A percentile compares a stretch with the other conserved stretches of the same genome.
Evolutionary conservation across 2,888 invertebrate species (phyloP).

Genomic region (Parnassius apollo): DNA sequence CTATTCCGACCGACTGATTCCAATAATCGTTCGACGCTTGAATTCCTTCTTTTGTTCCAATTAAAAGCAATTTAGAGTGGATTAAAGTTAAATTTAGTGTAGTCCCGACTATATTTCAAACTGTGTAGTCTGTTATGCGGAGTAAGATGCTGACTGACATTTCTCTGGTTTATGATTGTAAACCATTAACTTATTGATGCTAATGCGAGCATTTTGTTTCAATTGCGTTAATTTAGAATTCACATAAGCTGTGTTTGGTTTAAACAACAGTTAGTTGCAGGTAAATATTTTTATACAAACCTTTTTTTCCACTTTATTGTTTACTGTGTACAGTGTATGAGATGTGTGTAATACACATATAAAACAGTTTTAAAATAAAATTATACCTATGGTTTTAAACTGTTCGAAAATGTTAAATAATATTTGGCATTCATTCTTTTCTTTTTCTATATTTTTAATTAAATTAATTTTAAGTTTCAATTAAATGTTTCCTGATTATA

Average conservation of each 20-base stretch:
- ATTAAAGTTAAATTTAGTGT: slow-evolving; percentile 64
- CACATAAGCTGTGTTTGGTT: slow-evolving; percentile 15
- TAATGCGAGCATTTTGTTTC: slow-evolving; percentile 62
- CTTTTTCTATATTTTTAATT: too few species aligned
- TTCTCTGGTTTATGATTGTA: slow-evolving; percentile 55
- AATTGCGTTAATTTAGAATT: slow-evolving; percentile 41
- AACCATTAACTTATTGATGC: slow-evolving; percentile 57
- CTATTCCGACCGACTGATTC: slow-evolving; percentile 59
- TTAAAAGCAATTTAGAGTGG: slow-evolving; percentile 63
- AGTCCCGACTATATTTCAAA: slow-evolving; percentile 62
- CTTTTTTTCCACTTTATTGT: too few species aligned
- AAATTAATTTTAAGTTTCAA: too few species aligned
- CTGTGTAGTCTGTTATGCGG: slow-evolving; percentile 58
- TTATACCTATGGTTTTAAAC: too few species aligned
- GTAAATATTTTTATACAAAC: too few species aligned
- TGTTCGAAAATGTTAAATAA: too few species aligned
- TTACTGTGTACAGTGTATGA: too few species aligned
- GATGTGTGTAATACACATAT: too few species aligned
- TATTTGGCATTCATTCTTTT: too few species aligned
- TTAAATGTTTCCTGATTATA: too few species aligned
- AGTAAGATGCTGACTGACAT: slow-evolving; percentile 42
- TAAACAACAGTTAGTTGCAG: not conserved
- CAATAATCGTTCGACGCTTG: slow-evolving; percentile 51
- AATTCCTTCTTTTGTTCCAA: slow-evolving; percentile 59
- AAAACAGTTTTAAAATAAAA: too few species aligned